Evolutionary conservation across 2,888 invertebrate genomes (phyloP), one percentile per base, ranked within the genome.

Genomic region (Oxyteleia sp.): DNA sequence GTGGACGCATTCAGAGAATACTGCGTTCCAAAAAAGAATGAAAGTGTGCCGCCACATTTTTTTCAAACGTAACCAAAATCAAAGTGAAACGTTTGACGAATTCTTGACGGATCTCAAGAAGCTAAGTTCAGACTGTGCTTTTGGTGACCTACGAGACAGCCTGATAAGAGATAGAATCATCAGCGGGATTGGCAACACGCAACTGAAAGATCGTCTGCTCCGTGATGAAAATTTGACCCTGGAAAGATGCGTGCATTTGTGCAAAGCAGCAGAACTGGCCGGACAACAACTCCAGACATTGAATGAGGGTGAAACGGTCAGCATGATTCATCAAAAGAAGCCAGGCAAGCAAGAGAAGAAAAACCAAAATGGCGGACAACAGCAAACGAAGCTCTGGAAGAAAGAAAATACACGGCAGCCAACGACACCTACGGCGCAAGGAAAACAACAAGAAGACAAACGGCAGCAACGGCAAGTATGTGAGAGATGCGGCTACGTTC

Each of bases 101-200:
- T 87, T 85, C 64, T 20, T 87, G 20, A 87, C 85, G 11, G 85
- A 86, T 4, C 47, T 87, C 11, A 86, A 86, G 51, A 86, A 66
- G 13, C 18, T 84, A 16, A 86, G 86, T 68, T 38, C 51, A 7
- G 66, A 72, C 38, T 88, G 84, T 86, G 66, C 49, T 10, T 88
- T 88, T 45, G 85, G 81, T 7, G 43, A 23, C 10, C 63, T 84
- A n/a, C 75, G 81, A 66, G 87, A 86, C 32, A 84, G 86, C 38
- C 15, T 86, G 13, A 88, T 88, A 7, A 72, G 74, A 74, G 87
- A 88, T 43, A 51, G 83, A 23, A 84, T 88, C 1, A 83, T 88
- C 0, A 80, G 71, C 38, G 82, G 86, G 4, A 83, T 87, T 3
- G 23, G 13, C 51, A 75, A 85, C 69, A 63, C 61, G 11, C 23